Conservation (phyloP, 2,797 vertebrate species). For the Arnoldichthys spilopterus region DNA sequence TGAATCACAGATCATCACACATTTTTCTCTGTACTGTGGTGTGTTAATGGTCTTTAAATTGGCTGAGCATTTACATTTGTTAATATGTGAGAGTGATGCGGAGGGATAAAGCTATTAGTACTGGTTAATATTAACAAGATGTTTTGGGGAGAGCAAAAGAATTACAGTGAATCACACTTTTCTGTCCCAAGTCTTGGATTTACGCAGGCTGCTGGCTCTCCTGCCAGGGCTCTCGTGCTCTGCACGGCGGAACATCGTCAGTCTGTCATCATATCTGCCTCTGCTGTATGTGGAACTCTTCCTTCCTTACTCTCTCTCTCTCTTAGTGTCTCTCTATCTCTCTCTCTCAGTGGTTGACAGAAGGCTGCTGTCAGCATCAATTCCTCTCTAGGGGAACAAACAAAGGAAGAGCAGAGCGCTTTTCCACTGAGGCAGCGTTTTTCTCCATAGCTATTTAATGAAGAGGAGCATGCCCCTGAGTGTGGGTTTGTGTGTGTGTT, state of each 20-base stretch:
- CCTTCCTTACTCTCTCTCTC: not conserved
- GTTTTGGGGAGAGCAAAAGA: too few relatives aligned
- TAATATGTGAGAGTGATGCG: too few relatives aligned
- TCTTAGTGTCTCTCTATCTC: conserved; percentile 18
- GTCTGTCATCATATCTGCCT: conserved; percentile 21
- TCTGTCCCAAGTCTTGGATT: not conserved
- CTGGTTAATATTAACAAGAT: too few relatives aligned
- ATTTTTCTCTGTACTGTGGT: too few relatives aligned
- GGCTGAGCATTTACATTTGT: too few relatives aligned
- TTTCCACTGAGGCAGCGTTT: conserved; percentile 52
- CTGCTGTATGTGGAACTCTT: conserved; percentile 18
- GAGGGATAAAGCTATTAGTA: too few relatives aligned
- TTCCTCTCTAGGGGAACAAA: conserved; percentile 42
- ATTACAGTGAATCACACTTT: not conserved
- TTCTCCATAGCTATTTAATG: conserved; percentile 28
- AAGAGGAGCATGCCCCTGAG: not conserved
- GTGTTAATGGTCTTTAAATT: too few relatives aligned
- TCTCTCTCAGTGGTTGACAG: conserved; percentile 42
- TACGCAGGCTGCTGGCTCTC: not conserved
- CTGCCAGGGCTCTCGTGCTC: not conserved
- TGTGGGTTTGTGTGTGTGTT: conserved; percentile 3
- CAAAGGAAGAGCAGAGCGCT: conserved; percentile 34
- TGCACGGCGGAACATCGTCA: not conserved
- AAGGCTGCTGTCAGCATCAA: conserved; percentile 48
- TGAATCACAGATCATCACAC: too few relatives aligned